These are phyloP conservation scores for Pimpla rufipes DNA, from an alignment of 2,888 invertebrate genomes.

Conservation along the genomic window DNA sequence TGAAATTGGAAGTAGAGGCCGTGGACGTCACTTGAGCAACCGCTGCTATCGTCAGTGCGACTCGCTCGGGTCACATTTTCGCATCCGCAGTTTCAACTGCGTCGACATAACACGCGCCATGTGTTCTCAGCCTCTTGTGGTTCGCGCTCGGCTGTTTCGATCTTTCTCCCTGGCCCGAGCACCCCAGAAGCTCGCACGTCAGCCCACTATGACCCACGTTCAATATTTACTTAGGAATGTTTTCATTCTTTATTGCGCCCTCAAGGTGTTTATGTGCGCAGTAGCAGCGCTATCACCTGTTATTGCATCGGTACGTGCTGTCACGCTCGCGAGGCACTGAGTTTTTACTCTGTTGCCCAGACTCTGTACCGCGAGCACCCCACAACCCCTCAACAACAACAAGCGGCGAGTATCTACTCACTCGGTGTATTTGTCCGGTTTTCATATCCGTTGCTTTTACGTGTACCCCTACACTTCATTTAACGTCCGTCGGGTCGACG, in stretches of 20 bases:
- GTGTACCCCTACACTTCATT: slow-evolving; percentile 43
- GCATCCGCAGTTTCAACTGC: slow-evolving; percentile 36
- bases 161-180: slow-evolving; percentile 2
- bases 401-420: not conserved
- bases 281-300: slow-evolving; percentile 46
- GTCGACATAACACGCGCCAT: slow-evolving; percentile 9
- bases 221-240: slow-evolving; percentile 67
- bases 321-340: slow-evolving; percentile 11
- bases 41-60: too few species aligned
- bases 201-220: slow-evolving; percentile 47
- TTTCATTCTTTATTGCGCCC: slow-evolving; percentile 70
- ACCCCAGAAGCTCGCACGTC: slow-evolving; percentile 11
- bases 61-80: slow-evolving; percentile 25
- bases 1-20: not conserved
- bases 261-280: slow-evolving; percentile 65
- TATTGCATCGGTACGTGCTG: slow-evolving; percentile 57
- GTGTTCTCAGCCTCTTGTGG: slow-evolving; percentile 14
- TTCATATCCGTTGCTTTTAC: slow-evolving; percentile 65
- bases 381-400: slow-evolving; percentile 21
- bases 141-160: not conserved
- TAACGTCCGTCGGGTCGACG: slow-evolving; percentile 13
- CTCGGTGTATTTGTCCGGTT: slow-evolving; percentile 48
- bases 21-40: not conserved
- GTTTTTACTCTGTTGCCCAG: slow-evolving; percentile 17
- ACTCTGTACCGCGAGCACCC: not conserved